Evolutionary conservation across 2,888 invertebrate genomes (phyloP).

Genomic region (Zele albiditarsus): DNA sequence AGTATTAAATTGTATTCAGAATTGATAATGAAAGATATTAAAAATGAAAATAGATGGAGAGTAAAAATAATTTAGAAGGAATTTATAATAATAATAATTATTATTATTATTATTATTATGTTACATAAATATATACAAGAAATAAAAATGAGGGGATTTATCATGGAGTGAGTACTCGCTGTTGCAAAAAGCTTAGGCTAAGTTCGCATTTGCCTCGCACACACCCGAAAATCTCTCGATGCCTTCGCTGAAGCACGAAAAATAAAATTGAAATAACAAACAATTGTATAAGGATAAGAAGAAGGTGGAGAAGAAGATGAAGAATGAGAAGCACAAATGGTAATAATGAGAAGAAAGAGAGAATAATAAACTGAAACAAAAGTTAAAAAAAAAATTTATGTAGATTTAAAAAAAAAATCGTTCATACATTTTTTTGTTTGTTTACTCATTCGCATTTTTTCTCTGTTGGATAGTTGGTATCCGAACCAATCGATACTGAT

Average conservation of each 20-base stretch:
- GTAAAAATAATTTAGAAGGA: no score
- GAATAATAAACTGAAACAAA: background rate
- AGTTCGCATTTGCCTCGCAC: slow-evolving; percentile 70
- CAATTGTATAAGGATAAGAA: background rate
- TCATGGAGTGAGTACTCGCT: slow-evolving; percentile 68
- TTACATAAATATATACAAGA: slow-evolving; percentile 4
- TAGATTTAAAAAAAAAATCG: no score
- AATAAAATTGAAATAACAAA: slow-evolving; percentile 9
- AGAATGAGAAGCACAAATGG: background rate
- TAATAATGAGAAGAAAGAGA: background rate
- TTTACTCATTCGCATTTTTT: background rate
- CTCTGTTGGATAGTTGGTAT: background rate
- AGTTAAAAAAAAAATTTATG: background rate
- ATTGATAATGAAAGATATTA: no score
- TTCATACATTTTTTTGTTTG: background rate
- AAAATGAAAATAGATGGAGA: no score
- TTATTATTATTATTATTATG: no score
- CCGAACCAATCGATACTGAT: background rate
- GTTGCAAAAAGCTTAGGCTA: slow-evolving; percentile 68
- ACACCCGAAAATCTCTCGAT: slow-evolving; percentile 56
- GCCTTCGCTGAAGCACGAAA: slow-evolving; percentile 48
- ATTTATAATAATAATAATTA: no score
- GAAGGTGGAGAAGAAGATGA: background rate
- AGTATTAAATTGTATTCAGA: no score
- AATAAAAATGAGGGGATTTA: slow-evolving; percentile 53